Evolutionary conservation across 2,888 invertebrate species (phyloP), one percentile per base, ranked within the genome.

Genomic region (Leucophenga maculata): DNA sequence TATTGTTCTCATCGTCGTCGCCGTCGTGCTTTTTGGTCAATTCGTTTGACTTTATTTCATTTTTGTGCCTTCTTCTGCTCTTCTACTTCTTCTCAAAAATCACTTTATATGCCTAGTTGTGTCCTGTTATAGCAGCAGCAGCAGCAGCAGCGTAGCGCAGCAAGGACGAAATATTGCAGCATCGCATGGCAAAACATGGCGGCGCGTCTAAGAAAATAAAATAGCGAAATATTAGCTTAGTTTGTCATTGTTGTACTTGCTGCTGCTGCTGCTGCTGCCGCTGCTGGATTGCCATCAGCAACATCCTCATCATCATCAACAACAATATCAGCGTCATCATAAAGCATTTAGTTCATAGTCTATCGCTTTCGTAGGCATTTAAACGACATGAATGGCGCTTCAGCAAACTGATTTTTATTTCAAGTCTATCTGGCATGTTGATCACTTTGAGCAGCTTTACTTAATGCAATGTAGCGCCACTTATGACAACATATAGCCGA

Each of bases 321-420:
- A 46, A 46, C n/a, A 59, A 31, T 31, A 16, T 31, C 59, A 59
- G 3, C 48, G 46, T 64, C 62, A 64, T 64, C 46, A 64, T 64
- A 64, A 64, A 64, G 22, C 48, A 64, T 64, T 64, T 64, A 39
- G 62, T 60, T 60, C 44, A 64, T 64, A 22, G 62, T 18, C 14
- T 64, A 14, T 22, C 57, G 31, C 31, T 57, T 57, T n/a, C 50
- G 18, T n/a, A 50, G 6, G n/a, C 50, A 50, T 18, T 50, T 18
- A 50, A 50, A 50, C 50, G 50, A 50, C 8, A 50, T 50, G 50
- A n/a, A n/a, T 18, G 50, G 50, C 50, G 6, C 18, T n/a, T 50
- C 50, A 50, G 14, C 18, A 11, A n/a, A 50, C 6, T 16, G 50
- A 39, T 8, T 39, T 39, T 39, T 39, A 6, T 11, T 11, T 8